Evolutionary conservation across 2,797 vertebrate species (phyloP).

Genomic region (Hydrolagus colliei): DNA sequence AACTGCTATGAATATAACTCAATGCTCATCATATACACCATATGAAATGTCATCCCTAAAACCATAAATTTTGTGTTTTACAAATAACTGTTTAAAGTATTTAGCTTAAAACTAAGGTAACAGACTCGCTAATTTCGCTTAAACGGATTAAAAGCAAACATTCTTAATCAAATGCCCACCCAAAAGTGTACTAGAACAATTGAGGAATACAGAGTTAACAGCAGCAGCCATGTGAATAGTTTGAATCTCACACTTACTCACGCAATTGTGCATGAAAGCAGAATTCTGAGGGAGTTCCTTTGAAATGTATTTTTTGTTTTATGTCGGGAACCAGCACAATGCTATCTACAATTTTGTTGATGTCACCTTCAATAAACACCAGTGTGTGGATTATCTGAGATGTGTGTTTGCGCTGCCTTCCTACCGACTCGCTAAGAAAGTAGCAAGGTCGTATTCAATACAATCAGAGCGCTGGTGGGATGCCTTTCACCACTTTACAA

Average conservation of each 20-base stretch:
- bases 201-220: constrained; percentile 1
- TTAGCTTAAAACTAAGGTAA: not conserved
- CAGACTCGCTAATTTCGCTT: not conserved
- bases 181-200: not conserved
- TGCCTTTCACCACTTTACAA: constrained; percentile 15
- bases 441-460: constrained; percentile 31
- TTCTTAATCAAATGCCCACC: constrained; percentile 8
- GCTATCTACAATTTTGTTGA: constrained; percentile 31
- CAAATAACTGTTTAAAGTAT: not conserved
- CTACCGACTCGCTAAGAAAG: constrained; percentile 24
- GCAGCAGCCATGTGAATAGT: no score
- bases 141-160: not conserved
- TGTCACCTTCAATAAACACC: constrained; percentile 32
- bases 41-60: not conserved
- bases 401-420: constrained; percentile 26
- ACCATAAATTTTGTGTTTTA: not conserved
- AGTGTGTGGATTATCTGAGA: constrained; percentile 27
- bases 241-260: constrained; percentile 21
- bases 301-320: not conserved
- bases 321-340: constrained; percentile 1
- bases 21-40: no score
- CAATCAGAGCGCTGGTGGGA: not conserved
- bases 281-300: constrained; percentile 1
- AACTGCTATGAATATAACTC: not conserved
- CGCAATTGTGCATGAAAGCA: constrained; percentile 14